phyloP scores from a whole-genome alignment of 2,797 vertebrate species.

The Cossypha niveicapilla region DNA sequence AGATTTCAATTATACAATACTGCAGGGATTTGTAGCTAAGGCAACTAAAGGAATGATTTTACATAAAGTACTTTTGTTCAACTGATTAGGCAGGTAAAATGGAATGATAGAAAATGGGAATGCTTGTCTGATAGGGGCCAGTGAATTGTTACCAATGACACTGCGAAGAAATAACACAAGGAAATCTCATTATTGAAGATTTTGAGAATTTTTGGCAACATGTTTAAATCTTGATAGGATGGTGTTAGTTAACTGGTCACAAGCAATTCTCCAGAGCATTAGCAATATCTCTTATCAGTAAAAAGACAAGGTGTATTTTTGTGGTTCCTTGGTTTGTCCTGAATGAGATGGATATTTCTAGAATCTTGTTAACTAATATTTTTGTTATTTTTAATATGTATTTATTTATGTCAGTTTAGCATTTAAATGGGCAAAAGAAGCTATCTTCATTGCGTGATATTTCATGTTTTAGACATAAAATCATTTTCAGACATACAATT shows the following conservation, averaged over 20 bases:
- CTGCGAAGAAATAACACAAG: neutral
- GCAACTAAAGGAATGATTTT: constrained; percentile 81
- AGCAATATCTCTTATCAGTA: neutral
- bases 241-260: neutral
- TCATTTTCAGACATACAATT: neutral
- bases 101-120: constrained; percentile 73
- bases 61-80: constrained; percentile 79
- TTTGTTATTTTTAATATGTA: neutral
- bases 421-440: neutral
- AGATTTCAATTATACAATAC: constrained; percentile 81
- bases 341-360: neutral
- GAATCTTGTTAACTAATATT: neutral
- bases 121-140: constrained; percentile 58
- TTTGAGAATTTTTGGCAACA: neutral
- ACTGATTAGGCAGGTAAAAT: constrained; percentile 76
- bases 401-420: neutral
- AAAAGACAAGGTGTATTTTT: neutral
- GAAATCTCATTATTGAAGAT: neutral
- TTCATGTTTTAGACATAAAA: neutral
- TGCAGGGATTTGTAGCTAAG: constrained; percentile 81
- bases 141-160: constrained; percentile 49
- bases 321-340: neutral
- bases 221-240: neutral
- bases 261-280: neutral
- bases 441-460: neutral